Evolutionary conservation across 2,888 invertebrate species (phyloP).

Genomic region (Rhyacophila evoluta): DNA sequence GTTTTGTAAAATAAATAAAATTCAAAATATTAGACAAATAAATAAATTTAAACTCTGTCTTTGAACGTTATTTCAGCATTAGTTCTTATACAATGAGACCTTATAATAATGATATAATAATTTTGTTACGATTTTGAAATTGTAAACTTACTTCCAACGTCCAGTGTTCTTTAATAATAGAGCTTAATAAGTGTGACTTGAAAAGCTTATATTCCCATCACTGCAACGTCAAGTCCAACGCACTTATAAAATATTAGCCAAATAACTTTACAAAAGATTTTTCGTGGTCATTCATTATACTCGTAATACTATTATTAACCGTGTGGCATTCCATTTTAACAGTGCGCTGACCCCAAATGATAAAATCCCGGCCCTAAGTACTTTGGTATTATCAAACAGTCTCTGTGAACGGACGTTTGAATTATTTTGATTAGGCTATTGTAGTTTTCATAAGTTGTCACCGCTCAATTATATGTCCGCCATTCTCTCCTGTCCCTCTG

Average conservation of each 20-base stretch:
- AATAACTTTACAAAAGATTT: background rate
- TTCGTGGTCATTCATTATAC: slow-evolving; percentile 3
- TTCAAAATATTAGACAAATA: too few relatives aligned
- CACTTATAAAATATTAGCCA: background rate
- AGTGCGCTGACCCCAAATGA: slow-evolving; percentile 17
- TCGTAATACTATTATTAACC: slow-evolving; percentile 13
- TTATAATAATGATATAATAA: too few relatives aligned
- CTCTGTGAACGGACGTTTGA: background rate
- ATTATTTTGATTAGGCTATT: slow-evolving; percentile 7
- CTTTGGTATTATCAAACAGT: background rate
- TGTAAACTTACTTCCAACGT: too few relatives aligned
- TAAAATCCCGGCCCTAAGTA: background rate
- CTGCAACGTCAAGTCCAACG: background rate
- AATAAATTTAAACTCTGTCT: too few relatives aligned
- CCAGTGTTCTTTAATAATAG: too few relatives aligned
- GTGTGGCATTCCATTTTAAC: slow-evolving; percentile 13
- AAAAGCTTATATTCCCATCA: background rate
- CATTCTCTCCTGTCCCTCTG: background rate
- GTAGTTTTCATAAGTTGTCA: slow-evolving; percentile 12
- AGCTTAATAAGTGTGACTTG: too few relatives aligned
- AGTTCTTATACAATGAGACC: too few relatives aligned
- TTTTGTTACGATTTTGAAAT: too few relatives aligned
- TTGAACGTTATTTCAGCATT: too few relatives aligned
- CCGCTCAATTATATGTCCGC: background rate
- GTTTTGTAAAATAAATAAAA: too few relatives aligned